These are phyloP conservation scores for Dione vanillae DNA, from an alignment of 2,888 invertebrate genomes.

Conservation along the genomic window DNA sequence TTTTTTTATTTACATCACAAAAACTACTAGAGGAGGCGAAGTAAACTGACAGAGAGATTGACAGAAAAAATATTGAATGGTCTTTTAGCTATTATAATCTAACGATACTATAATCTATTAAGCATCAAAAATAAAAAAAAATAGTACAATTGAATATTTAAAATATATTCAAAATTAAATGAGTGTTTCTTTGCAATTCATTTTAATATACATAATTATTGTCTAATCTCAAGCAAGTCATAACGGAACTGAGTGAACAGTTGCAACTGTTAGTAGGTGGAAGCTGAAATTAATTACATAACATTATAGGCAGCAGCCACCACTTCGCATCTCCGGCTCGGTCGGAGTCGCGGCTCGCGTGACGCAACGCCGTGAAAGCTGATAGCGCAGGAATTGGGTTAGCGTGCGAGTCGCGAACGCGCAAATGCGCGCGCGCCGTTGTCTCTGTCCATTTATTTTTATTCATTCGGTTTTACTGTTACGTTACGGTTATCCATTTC, in stretches of 20 bases:
- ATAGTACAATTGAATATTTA: too few relatives aligned
- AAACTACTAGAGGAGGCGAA: too few relatives aligned
- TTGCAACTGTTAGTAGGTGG: constrained; percentile 29
- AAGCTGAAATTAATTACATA: constrained; percentile 42
- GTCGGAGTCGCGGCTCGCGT: constrained; percentile 38
- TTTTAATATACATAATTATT: constrained; percentile 4
- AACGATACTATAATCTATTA: too few relatives aligned
- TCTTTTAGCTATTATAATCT: too few relatives aligned
- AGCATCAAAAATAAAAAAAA: too few relatives aligned
- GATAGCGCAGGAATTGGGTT: constrained; percentile 76
- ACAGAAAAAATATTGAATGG: too few relatives aligned
- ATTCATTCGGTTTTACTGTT: constrained; percentile 48
- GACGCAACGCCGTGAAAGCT: constrained; percentile 80
- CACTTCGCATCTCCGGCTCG: constrained; percentile 41
- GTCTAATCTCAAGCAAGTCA: constrained; percentile 17
- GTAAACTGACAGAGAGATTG: too few relatives aligned
- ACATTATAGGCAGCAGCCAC: constrained; percentile 41
- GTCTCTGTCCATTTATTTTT: constrained; percentile 51
- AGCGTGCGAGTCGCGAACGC: constrained; percentile 48
- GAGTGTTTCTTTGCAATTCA: background rate
- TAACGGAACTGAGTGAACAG: constrained; percentile 22
- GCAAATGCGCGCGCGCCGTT: constrained; percentile 52
- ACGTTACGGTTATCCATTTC: constrained; percentile 46
- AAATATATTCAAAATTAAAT: background rate
- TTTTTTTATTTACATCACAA: too few relatives aligned